phyloP scores from a whole-genome alignment of 2,888 invertebrate species.

The Eupithecia insigniata region DNA sequence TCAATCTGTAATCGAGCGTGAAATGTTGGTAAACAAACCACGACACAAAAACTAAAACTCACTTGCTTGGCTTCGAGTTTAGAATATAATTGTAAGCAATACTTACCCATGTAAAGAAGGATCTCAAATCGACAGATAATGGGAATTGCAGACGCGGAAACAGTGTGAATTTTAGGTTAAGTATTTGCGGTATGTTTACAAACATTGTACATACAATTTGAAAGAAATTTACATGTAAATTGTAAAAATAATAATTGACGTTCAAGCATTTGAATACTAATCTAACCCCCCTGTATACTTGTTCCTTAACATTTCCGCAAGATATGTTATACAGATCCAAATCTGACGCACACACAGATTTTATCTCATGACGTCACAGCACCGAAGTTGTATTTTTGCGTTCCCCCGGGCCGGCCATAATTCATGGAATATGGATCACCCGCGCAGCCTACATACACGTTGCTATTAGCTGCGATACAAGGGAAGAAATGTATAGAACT shows the following conservation, averaged over 20 bases:
- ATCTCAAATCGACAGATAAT: too few species aligned
- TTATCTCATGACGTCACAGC: conserved; percentile 52
- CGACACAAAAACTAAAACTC: too few species aligned
- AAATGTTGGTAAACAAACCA: too few species aligned
- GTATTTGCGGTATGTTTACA: too few species aligned
- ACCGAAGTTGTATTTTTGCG: conserved; percentile 59
- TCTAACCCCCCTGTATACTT: not conserved
- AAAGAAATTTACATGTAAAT: too few species aligned
- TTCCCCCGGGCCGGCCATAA: conserved; percentile 66
- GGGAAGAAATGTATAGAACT: not conserved
- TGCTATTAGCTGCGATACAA: conserved; percentile 47
- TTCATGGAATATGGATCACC: conserved; percentile 74
- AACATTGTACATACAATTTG: not conserved
- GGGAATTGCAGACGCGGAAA: too few species aligned
- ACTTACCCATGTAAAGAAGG: too few species aligned
- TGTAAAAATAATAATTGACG: too few species aligned
- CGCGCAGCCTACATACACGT: conserved; percentile 49
- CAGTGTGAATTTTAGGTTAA: too few species aligned
- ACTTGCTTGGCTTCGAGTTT: too few species aligned
- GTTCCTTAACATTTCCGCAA: not conserved
- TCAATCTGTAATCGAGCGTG: too few species aligned
- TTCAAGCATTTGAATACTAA: not conserved
- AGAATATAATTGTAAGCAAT: too few species aligned
- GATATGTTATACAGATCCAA: conserved; percentile 13
- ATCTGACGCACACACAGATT: conserved; percentile 38